These are phyloP conservation scores for Bombylius major DNA, from an alignment of 2,888 invertebrate species.

Conservation along the genomic window DNA sequence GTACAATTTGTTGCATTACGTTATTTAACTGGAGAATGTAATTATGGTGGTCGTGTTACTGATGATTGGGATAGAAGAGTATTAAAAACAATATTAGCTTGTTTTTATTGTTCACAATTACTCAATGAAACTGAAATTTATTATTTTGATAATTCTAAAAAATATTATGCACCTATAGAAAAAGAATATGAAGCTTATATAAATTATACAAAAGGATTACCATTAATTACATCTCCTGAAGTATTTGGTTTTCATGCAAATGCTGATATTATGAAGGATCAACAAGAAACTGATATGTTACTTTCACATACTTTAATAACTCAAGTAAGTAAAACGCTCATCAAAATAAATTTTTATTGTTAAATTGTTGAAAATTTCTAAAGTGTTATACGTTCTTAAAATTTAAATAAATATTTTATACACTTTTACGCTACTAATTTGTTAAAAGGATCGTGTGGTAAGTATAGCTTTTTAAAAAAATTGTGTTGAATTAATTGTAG, in stretches of 20 bases:
- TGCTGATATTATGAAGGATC: slow-evolving; percentile 85
- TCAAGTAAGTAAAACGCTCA: slow-evolving; percentile 47
- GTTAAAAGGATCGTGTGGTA: slow-evolving; percentile 35
- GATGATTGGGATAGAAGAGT: slow-evolving; percentile 91
- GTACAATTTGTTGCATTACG: slow-evolving; percentile 75
- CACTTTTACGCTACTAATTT: not conserved
- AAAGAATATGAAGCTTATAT: slow-evolving; percentile 61
- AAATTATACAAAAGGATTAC: slow-evolving; percentile 53
- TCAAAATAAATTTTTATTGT: no score
- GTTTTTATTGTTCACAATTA: slow-evolving; percentile 63
- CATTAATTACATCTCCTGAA: slow-evolving; percentile 63
- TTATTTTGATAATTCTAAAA: slow-evolving; percentile 55
- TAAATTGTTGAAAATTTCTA: no score
- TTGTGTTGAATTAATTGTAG: no score
- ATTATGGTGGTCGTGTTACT: slow-evolving; percentile 91
- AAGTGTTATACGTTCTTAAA: no score
- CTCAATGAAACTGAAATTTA: slow-evolving; percentile 48
- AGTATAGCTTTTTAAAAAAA: slow-evolving; percentile 22
- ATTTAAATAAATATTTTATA: not conserved
- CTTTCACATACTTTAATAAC: slow-evolving; percentile 62
- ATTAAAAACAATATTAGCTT: slow-evolving; percentile 64
- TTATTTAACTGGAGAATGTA: slow-evolving; percentile 89
- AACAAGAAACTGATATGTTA: slow-evolving; percentile 69
- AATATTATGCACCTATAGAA: slow-evolving; percentile 60
- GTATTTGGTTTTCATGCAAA: slow-evolving; percentile 90